phyloP scores from a whole-genome alignment of 2,113 vertebrate species.

The Apus apus region DNA sequence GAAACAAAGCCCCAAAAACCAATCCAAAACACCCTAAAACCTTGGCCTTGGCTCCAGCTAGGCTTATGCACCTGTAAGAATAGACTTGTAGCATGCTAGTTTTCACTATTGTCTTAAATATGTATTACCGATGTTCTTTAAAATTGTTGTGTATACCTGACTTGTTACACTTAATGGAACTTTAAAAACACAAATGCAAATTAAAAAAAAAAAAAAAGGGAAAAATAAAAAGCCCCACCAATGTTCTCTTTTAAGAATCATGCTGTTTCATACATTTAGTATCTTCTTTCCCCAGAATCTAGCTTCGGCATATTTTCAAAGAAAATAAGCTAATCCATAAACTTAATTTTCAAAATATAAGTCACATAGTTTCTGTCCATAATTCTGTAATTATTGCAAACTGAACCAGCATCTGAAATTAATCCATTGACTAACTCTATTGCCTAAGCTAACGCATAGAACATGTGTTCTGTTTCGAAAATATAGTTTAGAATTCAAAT shows the following conservation, averaged over 20 bases:
- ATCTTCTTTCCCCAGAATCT: neutral
- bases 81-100: neutral
- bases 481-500: constrained; percentile 20
- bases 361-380: neutral
- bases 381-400: neutral
- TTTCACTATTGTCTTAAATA: neutral
- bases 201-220: too few relatives aligned
- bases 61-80: neutral
- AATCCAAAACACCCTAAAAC: neutral
- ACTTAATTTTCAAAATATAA: neutral
- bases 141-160: neutral
- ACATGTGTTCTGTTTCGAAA: neutral
- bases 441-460: neutral
- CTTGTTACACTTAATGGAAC: neutral
- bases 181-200: neutral
- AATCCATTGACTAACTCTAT: neutral
- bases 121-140: neutral
- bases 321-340: neutral
- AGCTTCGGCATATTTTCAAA: neutral
- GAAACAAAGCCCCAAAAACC: neutral
- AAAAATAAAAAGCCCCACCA: rapidly evolving
- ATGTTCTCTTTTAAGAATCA: neutral
- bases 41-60: neutral
- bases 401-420: neutral
- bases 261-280: neutral